These are phyloP conservation scores for Bufo bufo DNA, from an alignment of 2,113 vertebrate species.

Conservation along the genomic window DNA sequence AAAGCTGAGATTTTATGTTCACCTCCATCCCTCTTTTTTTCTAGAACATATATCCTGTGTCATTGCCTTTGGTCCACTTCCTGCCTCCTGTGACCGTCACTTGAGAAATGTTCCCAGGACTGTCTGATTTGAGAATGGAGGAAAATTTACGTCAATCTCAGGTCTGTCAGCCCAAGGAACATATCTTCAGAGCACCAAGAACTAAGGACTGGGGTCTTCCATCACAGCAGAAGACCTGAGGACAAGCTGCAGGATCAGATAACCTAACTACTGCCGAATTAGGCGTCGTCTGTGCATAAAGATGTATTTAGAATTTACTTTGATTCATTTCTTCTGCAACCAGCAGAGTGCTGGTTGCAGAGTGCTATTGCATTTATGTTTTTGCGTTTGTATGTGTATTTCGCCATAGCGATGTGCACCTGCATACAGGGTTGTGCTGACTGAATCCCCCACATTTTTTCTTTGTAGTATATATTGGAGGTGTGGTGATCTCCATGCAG, in stretches of 20 bases:
- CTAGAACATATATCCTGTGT: background rate
- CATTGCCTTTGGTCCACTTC: background rate
- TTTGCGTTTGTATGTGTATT: no score
- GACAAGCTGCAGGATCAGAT: background rate
- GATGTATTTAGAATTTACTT: no score
- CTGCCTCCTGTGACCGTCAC: no score
- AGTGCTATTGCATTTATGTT: no score
- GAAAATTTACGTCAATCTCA: constrained; percentile 85
- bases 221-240: background rate
- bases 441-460: no score
- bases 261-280: background rate
- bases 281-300: background rate
- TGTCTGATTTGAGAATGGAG: constrained; percentile 96
- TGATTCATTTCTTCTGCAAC: background rate
- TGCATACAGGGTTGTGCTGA: no score
- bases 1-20: no score
- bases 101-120: constrained; percentile 83
- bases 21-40: background rate
- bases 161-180: constrained; percentile 94
- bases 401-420: no score
- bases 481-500: no score
- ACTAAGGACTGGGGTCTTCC: background rate
- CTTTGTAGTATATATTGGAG: no score
- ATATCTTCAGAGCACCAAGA: constrained; percentile 65
- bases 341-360: no score